A percentile compares a stretch with the other conserved stretches of the same genome.
phyloP scores from a whole-genome alignment of 2,113 vertebrate genomes.

The Erinaceus europaeus region DNA sequence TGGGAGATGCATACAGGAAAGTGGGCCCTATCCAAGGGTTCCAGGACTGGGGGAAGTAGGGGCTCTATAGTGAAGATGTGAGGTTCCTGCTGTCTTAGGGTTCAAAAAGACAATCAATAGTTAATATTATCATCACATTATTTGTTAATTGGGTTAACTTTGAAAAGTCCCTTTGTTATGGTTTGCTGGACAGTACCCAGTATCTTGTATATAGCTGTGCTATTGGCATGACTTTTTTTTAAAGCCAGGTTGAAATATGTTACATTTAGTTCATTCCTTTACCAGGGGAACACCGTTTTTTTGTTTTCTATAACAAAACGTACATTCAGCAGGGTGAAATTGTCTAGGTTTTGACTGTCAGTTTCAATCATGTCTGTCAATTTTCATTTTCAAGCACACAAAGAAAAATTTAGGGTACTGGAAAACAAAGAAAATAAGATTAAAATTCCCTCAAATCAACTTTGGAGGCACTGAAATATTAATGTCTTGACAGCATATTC shows the following conservation, averaged over 20 bases:
- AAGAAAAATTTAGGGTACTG: slow-evolving; percentile 45
- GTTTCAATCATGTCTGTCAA: slow-evolving; percentile 45
- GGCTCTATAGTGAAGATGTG: too few species aligned
- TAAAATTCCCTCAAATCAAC: slow-evolving; percentile 61
- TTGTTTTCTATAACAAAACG: slow-evolving; percentile 55
- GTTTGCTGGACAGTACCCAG: too few species aligned
- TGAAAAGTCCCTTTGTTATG: too few species aligned
- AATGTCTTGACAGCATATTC: slow-evolving; percentile 46
- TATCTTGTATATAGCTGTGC: too few species aligned
- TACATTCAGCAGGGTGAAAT: background rate
- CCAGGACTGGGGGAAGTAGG: too few species aligned
- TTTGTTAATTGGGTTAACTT: too few species aligned
- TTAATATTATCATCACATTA: too few species aligned
- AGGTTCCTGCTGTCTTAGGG: too few species aligned
- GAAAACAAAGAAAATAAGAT: slow-evolving; percentile 64
- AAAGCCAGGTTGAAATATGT: background rate
- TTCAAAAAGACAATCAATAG: too few species aligned
- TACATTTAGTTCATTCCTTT: slow-evolving; percentile 17
- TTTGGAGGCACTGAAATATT: slow-evolving; percentile 43
- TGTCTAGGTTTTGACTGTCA: slow-evolving; percentile 62
- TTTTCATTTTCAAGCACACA: slow-evolving; percentile 59
- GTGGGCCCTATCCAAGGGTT: too few species aligned
- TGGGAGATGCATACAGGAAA: too few species aligned
- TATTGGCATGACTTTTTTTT: background rate
- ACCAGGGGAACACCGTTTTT: background rate